Conservation (phyloP, 2,113 vertebrate species). For the Bubo scandiacus region DNA sequence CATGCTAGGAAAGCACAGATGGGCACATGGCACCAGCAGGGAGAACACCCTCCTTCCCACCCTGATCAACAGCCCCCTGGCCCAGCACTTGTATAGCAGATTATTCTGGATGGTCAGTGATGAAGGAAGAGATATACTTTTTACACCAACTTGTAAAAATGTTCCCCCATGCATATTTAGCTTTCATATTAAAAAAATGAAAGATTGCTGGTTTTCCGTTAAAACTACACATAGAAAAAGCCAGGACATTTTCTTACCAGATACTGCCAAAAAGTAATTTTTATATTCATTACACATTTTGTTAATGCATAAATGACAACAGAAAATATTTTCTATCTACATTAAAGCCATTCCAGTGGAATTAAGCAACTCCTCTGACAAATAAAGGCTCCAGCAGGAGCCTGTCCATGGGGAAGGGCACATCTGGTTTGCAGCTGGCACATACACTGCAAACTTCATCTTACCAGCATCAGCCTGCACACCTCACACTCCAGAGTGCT, state of each 20-base stretch:
- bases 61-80: not conserved
- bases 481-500: not conserved
- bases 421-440: not conserved
- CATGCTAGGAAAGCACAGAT: rapidly evolving
- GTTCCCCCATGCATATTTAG: too few species aligned
- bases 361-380: not conserved
- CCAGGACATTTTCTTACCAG: not conserved
- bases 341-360: not conserved
- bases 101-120: not conserved
- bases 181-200: not conserved
- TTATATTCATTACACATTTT: not conserved
- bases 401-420: rapidly evolving
- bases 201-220: not conserved
- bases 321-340: not conserved
- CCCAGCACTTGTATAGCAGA: not conserved
- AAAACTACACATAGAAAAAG: not conserved
- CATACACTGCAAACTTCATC: rapidly evolving
- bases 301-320: not conserved
- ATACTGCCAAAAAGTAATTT: not conserved
- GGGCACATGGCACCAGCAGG: rapidly evolving
- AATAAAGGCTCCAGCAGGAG: not conserved
- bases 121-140: not conserved
- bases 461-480: not conserved
- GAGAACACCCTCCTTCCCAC: not conserved
- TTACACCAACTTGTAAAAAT: not conserved